phyloP scores from a whole-genome alignment of 2,888 invertebrate species.

The Neoscelio sp. region DNA sequence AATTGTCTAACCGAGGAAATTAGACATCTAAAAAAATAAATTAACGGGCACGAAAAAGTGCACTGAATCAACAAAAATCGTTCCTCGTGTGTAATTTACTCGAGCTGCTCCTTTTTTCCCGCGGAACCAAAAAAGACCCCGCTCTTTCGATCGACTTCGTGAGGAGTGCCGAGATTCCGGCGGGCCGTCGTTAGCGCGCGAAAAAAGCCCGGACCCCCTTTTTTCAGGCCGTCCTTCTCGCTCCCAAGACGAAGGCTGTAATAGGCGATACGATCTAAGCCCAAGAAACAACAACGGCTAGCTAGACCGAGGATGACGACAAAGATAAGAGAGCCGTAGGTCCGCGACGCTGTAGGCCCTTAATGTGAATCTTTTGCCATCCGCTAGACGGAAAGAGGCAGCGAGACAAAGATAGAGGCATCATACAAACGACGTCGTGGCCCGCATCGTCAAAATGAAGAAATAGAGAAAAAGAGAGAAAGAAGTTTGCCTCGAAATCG shows the following conservation, averaged over 20 bases:
- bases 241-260: neutral
- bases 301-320: slow-evolving; percentile 36
- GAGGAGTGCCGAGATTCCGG: slow-evolving; percentile 29
- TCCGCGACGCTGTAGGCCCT: slow-evolving; percentile 20
- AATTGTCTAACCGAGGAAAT: slow-evolving; percentile 33
- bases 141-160: slow-evolving; percentile 28
- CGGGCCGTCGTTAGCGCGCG: slow-evolving; percentile 61
- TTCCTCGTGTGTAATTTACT: slow-evolving; percentile 54
- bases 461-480: slow-evolving; percentile 69
- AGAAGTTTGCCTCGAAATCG: slow-evolving; percentile 51
- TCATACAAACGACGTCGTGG: slow-evolving; percentile 24
- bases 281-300: slow-evolving; percentile 31
- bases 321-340: slow-evolving; percentile 37
- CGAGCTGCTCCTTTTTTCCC: slow-evolving; percentile 35
- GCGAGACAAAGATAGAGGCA: no score
- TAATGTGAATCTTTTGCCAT: slow-evolving; percentile 11
- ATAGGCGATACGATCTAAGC: slow-evolving; percentile 56
- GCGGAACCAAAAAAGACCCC: slow-evolving; percentile 38
- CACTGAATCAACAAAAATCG: slow-evolving; percentile 55
- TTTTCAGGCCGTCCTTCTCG: slow-evolving; percentile 5
- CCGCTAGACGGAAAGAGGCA: neutral
- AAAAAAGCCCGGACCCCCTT: slow-evolving; percentile 40
- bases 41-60: slow-evolving; percentile 39
- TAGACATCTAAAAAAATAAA: slow-evolving; percentile 53
- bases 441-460: slow-evolving; percentile 75